A percentile compares a stretch with the other conserved stretches of the same genome.
Evolutionary conservation across 1,140 invertebrate species (phyloP).

Genomic region (Drosophila miranda): DNA sequence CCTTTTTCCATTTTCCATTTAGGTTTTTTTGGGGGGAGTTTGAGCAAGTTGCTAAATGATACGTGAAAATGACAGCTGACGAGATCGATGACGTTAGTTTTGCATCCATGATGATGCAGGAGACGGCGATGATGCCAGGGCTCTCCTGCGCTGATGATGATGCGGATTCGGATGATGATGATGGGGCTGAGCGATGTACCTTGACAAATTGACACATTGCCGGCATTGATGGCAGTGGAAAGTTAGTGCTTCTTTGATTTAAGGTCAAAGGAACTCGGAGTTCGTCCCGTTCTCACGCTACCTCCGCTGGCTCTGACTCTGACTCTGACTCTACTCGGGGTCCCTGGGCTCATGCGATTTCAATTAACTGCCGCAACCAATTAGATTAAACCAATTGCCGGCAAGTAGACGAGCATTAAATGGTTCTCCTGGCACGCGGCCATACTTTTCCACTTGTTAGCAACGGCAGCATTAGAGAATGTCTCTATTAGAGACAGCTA

Average conservation of each 20-base stretch:
- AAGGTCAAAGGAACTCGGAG: constrained; percentile 10
- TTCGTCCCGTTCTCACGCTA: not conserved
- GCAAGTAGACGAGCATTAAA: constrained; percentile 51
- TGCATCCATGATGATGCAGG: constrained; percentile 57
- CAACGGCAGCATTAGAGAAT: constrained; percentile 8
- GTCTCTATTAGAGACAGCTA: constrained; percentile 29
- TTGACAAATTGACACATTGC: constrained; percentile 80
- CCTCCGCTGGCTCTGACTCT: constrained; percentile 12
- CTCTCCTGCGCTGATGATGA: constrained; percentile 23
- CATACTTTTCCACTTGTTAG: constrained; percentile 64
- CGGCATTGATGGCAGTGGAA: constrained; percentile 42
- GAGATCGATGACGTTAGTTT: constrained; percentile 81
- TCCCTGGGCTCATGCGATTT: constrained; percentile 59
- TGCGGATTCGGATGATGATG: constrained; percentile 31
- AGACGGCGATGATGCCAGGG: constrained; percentile 9
- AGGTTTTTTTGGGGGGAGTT: constrained; percentile 48
- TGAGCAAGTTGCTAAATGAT: constrained; percentile 79
- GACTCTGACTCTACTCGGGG: not conserved
- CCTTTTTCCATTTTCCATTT: constrained; percentile 2
- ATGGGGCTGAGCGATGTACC: constrained; percentile 71
- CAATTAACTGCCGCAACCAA: constrained; percentile 76
- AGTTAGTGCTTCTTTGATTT: constrained; percentile 58
- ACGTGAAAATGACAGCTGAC: constrained; percentile 81
- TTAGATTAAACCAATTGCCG: constrained; percentile 69
- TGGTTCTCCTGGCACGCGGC: constrained; percentile 54